Evolutionary conservation across 2,797 vertebrate species (phyloP).

Genomic region (Enteromius unitaeniatus): DNA sequence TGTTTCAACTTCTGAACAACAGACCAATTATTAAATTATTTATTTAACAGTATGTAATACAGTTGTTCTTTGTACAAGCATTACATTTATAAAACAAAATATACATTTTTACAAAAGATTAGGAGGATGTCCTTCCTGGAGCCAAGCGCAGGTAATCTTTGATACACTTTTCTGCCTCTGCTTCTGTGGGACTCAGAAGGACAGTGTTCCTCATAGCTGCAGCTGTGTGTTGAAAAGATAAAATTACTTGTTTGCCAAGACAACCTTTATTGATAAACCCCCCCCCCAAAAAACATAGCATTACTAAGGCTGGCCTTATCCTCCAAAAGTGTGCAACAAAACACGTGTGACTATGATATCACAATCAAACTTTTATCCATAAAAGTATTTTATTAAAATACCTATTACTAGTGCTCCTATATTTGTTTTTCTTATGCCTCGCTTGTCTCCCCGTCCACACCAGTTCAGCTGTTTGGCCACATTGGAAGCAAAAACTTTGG

Average conservation of each 20-base stretch:
- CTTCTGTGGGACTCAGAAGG: slow-evolving; percentile 37
- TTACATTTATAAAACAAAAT: background rate
- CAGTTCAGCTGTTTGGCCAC: slow-evolving; percentile 39
- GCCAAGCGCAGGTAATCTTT: slow-evolving; percentile 45
- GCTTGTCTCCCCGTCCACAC: slow-evolving; percentile 40
- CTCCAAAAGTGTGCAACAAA: background rate
- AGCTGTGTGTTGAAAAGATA: slow-evolving; percentile 11
- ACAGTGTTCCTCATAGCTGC: slow-evolving; percentile 39
- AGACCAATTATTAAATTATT: background rate
- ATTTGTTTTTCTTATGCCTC: slow-evolving; percentile 27
- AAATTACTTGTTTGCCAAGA: background rate
- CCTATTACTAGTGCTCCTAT: slow-evolving; percentile 32
- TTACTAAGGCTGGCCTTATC: background rate
- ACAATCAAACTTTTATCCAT: background rate
- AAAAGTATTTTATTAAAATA: background rate
- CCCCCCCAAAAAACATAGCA: background rate
- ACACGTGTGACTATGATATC: background rate
- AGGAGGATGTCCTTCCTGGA: slow-evolving; percentile 28
- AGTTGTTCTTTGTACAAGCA: slow-evolving; percentile 14
- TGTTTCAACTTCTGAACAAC: background rate
- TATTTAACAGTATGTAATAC: slow-evolving; percentile 13
- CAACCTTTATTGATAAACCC: background rate
- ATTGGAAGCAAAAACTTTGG: slow-evolving; percentile 15
- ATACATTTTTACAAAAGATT: background rate
- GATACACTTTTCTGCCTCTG: slow-evolving; percentile 44